Percentiles rank a stretch among this genome's conserved stretches.
phyloP scores from a whole-genome alignment of 2,888 invertebrate species.

The Drosophila infuscata region DNA sequence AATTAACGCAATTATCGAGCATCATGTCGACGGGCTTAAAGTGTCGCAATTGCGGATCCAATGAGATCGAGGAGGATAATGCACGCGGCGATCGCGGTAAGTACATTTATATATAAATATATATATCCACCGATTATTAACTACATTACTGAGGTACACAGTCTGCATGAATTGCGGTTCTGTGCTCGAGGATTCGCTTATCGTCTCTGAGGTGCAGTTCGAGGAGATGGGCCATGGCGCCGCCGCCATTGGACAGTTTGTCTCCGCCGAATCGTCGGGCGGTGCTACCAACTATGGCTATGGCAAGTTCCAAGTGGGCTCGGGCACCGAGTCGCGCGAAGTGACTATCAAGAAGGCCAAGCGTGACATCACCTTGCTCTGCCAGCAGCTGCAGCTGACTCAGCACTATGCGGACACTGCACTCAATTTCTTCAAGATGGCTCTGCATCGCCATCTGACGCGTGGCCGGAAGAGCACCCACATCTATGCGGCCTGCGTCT shows the following conservation, averaged over 20 bases:
- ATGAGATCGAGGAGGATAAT: slow-evolving; percentile 97
- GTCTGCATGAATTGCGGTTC: slow-evolving; percentile 98
- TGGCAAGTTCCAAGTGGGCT: slow-evolving; percentile 92
- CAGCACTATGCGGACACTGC: slow-evolving; percentile 97
- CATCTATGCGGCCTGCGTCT: slow-evolving; percentile 98
- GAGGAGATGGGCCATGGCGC: slow-evolving; percentile 96
- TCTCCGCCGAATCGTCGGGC: slow-evolving; percentile 94
- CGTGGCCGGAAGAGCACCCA: slow-evolving; percentile 95
- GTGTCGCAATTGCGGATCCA: slow-evolving; percentile 94
- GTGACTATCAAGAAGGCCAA: slow-evolving; percentile 95
- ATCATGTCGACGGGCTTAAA: slow-evolving; percentile 88
- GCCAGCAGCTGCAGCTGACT: slow-evolving; percentile 94
- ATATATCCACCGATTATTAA: background rate
- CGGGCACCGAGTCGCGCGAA: slow-evolving; percentile 95
- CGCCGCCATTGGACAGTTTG: slow-evolving; percentile 96
- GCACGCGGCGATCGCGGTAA: slow-evolving; percentile 91
- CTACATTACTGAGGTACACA: slow-evolving; percentile 83
- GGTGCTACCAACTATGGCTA: slow-evolving; percentile 91
- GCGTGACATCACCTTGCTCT: slow-evolving; percentile 93
- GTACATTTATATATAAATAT: background rate
- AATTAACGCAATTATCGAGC: background rate
- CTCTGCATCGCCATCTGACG: slow-evolving; percentile 92
- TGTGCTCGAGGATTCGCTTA: slow-evolving; percentile 97
- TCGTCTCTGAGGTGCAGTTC: slow-evolving; percentile 98
- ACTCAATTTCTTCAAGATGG: slow-evolving; percentile 97